Evolutionary conservation across 2,888 invertebrate genomes (phyloP).

Genomic region (Drosophila atripex): DNA sequence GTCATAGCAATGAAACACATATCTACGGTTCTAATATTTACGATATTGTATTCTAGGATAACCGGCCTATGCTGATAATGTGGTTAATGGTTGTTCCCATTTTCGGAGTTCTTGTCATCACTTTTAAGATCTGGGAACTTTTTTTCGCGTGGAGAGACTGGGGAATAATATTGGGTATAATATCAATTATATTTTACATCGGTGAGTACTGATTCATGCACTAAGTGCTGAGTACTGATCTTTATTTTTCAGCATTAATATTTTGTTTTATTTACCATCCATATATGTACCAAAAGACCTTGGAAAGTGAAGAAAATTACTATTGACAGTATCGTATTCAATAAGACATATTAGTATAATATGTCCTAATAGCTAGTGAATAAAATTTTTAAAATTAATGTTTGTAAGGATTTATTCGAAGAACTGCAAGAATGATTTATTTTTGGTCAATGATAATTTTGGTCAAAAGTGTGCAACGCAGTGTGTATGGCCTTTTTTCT

Average conservation of each 20-base stretch:
- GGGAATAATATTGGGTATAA: not conserved
- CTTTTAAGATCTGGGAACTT: not conserved
- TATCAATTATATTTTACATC: not conserved
- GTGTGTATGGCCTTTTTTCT: no score
- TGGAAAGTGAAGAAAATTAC: not conserved
- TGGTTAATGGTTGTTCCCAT: not conserved
- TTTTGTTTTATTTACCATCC: not conserved
- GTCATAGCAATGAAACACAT: not conserved
- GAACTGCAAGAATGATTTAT: no score
- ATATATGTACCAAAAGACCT: not conserved
- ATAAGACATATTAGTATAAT: not conserved
- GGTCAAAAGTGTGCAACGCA: no score
- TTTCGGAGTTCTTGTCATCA: not conserved
- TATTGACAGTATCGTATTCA: not conserved
- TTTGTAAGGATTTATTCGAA: no score
- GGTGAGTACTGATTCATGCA: not conserved
- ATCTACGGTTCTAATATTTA: not conserved
- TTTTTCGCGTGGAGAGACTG: not conserved
- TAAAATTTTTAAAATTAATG: no score
- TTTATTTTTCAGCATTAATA: not conserved
- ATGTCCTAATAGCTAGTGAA: no score
- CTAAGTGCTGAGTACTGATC: not conserved
- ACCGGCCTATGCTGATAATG: not conserved
- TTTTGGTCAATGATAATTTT: no score
- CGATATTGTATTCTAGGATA: not conserved